A percentile compares a stretch with the other conserved stretches of the same genome.
Conservation (phyloP, 2,797 vertebrate genomes). For the Eulemur albifrons region DNA sequence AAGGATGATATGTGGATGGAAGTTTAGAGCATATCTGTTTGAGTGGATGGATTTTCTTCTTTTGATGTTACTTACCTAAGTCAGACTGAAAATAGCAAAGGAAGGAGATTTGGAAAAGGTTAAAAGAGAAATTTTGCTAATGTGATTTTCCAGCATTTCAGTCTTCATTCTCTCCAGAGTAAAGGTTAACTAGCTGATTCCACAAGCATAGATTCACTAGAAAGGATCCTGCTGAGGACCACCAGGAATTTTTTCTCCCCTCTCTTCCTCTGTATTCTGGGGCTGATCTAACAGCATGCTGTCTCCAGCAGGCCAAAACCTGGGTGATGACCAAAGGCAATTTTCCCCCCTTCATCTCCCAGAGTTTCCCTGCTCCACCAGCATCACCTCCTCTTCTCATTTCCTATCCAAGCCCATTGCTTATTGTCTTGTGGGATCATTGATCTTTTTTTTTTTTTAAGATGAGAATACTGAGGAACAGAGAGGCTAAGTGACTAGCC, state of each 20-base stretch:
- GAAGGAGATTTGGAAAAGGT: conserved; percentile 51
- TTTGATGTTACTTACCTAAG: conserved; percentile 54
- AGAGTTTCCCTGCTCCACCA: background rate
- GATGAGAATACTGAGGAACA: background rate
- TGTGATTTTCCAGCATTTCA: conserved; percentile 66
- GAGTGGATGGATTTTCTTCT: conserved; percentile 54
- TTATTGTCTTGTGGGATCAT: background rate
- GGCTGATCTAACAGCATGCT: background rate
- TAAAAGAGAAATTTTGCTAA: conserved; percentile 70
- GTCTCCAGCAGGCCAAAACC: background rate
- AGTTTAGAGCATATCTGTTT: conserved; percentile 37
- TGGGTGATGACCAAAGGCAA: conserved; percentile 18
- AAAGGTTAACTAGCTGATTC: conserved; percentile 65
- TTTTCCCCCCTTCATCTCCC: background rate
- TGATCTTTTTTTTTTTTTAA: background rate
- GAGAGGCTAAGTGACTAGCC: background rate
- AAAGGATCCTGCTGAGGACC: background rate
- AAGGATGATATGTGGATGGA: background rate
- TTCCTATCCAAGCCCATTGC: background rate
- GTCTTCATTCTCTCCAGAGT: conserved; percentile 42
- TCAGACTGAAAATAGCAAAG: conserved; percentile 57
- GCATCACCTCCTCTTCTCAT: conserved; percentile 17
- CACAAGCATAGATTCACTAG: conserved; percentile 32
- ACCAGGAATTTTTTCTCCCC: background rate
- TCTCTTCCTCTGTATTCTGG: background rate